These are phyloP conservation scores for Patella vulgata DNA, from an alignment of 1,140 invertebrate species.

Conservation along the genomic window DNA sequence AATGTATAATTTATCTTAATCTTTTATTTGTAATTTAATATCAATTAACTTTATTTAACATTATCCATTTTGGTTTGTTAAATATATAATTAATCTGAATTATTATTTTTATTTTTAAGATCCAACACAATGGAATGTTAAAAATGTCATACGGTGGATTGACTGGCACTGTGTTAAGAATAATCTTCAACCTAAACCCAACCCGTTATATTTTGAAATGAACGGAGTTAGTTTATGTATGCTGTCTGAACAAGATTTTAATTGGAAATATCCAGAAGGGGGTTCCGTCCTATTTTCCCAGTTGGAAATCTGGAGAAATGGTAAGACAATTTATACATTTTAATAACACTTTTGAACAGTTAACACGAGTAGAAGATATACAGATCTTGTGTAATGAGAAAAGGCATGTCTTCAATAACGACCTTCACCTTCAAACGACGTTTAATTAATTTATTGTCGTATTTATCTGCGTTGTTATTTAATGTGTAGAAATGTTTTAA, in stretches of 20 bases:
- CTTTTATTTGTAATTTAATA: too few relatives aligned
- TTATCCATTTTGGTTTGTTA: too few relatives aligned
- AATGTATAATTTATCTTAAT: too few relatives aligned
- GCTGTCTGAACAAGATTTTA: slow-evolving; percentile 86
- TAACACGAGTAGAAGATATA: background rate
- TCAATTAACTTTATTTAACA: too few relatives aligned
- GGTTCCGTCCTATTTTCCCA: slow-evolving; percentile 88
- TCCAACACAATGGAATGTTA: too few relatives aligned
- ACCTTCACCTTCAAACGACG: background rate
- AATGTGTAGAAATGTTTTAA: background rate
- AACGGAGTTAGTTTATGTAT: slow-evolving; percentile 71
- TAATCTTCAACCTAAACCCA: too few relatives aligned
- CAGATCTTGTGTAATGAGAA: background rate
- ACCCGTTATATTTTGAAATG: too few relatives aligned
- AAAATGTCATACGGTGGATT: too few relatives aligned
- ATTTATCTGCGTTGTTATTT: background rate
- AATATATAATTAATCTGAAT: too few relatives aligned
- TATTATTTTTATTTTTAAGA: too few relatives aligned
- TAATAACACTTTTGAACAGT: background rate
- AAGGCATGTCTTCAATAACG: background rate
- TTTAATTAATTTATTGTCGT: background rate
- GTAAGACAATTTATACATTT: slow-evolving; percentile 61
- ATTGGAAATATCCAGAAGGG: slow-evolving; percentile 77
- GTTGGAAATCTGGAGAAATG: slow-evolving; percentile 91
- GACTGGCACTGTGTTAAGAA: too few relatives aligned